A percentile compares a stretch with the other conserved stretches of the same genome.
Conservation (phyloP, 1,140 invertebrate species). For the Drosophila nigrodunni region DNA sequence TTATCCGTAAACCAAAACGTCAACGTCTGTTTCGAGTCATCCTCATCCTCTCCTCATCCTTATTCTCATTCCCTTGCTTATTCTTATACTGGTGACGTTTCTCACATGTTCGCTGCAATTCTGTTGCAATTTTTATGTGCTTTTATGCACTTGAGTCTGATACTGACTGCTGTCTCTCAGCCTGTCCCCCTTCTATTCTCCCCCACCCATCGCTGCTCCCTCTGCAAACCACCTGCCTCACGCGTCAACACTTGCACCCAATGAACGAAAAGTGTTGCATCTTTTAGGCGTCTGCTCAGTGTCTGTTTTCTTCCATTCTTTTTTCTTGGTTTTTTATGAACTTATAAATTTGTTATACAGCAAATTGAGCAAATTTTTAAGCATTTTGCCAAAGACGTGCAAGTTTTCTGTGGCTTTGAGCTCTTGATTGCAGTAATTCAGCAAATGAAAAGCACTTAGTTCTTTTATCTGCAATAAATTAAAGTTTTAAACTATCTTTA, state of each 20-base stretch:
- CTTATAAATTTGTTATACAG: conserved; percentile 59
- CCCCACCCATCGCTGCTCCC: not conserved
- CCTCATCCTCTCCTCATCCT: conserved; percentile 6
- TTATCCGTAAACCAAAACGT: conserved; percentile 65
- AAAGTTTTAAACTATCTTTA: not conserved
- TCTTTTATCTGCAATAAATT: conserved; percentile 4
- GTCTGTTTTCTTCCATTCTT: not conserved
- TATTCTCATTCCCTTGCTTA: not conserved
- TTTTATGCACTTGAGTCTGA: conserved; percentile 59
- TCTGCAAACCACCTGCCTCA: conserved; percentile 11
- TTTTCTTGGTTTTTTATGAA: conserved; percentile 12
- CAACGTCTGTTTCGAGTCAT: conserved; percentile 73
- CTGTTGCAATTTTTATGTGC: conserved; percentile 73
- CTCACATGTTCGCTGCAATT: conserved; percentile 68
- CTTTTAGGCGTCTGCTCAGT: conserved; percentile 41
- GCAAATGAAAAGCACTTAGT: conserved; percentile 42
- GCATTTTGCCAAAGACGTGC: conserved; percentile 23
- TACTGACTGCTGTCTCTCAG: conserved; percentile 4
- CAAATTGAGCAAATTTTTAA: conserved; percentile 67
- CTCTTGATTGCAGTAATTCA: conserved; percentile 24
- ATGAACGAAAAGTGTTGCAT: conserved; percentile 59
- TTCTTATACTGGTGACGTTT: conserved; percentile 39
- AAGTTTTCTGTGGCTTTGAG: conserved; percentile 16
- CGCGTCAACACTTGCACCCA: conserved; percentile 53
- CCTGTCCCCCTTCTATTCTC: not conserved